Conservation (phyloP, 2,888 invertebrate genomes). For the Rapana venosa region DNA sequence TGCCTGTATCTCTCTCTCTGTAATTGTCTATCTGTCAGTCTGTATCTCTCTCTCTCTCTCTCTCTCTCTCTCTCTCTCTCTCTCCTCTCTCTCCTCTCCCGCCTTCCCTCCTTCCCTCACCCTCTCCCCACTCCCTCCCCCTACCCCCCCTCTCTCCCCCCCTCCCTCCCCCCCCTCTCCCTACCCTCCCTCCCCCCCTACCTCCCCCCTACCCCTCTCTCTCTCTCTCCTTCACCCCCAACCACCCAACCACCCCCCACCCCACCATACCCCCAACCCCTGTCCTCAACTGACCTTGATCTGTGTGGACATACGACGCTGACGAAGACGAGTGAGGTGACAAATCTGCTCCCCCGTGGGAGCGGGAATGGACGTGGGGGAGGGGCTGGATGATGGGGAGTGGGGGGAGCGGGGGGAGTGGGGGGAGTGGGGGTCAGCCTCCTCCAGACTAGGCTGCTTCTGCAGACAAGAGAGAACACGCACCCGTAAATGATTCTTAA, state of each 20-base stretch:
- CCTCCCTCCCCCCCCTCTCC: neutral
- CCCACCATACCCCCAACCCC: neutral
- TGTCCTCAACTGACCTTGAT: slow-evolving; percentile 59
- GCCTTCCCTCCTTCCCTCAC: neutral
- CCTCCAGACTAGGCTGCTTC: slow-evolving; percentile 41
- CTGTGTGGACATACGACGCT: slow-evolving; percentile 69
- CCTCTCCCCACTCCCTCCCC: neutral
- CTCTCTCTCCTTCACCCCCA: neutral
- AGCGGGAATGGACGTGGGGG: slow-evolving; percentile 38
- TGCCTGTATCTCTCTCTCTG: no score
- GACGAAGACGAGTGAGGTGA: slow-evolving; percentile 64
- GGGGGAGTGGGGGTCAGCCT: slow-evolving; percentile 44
- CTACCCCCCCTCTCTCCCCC: neutral
- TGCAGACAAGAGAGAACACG: neutral
- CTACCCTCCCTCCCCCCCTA: neutral
- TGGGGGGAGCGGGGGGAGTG: slow-evolving; percentile 33
- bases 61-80: neutral
- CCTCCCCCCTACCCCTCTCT: neutral
- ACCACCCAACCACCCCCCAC: neutral
- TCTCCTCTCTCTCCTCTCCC: neutral
- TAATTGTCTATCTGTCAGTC: no score
- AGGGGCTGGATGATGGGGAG: neutral
- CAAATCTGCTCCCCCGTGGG: slow-evolving; percentile 60
- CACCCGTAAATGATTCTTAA: no score
- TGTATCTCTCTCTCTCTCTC: neutral